Evolutionary conservation across 2,888 invertebrate genomes (phyloP).

Genomic region (Ormyrus labotus): DNA sequence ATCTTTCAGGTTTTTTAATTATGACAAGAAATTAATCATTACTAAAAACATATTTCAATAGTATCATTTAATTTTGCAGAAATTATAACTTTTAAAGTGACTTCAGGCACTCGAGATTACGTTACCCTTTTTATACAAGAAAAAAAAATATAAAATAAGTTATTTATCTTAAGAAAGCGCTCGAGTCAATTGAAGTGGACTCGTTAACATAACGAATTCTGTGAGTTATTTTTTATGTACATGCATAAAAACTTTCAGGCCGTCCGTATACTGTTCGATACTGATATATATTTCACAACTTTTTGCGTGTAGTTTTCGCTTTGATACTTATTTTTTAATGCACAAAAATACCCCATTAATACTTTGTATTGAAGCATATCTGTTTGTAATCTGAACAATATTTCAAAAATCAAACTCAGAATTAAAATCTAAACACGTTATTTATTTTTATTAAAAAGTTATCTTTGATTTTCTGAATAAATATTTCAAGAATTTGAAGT

Average conservation of each 20-base stretch:
- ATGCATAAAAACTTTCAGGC: constrained; percentile 28
- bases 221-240: constrained; percentile 45
- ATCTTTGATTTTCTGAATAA: too few relatives aligned
- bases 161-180: constrained; percentile 44
- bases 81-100: constrained; percentile 25
- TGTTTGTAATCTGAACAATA: not conserved
- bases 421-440: not conserved
- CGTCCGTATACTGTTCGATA: constrained; percentile 55
- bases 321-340: constrained; percentile 47
- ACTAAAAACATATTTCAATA: constrained; percentile 16
- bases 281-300: constrained; percentile 33
- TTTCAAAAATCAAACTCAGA: too few relatives aligned
- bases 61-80: constrained; percentile 20
- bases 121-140: constrained; percentile 47
- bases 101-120: constrained; percentile 46
- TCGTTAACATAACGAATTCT: constrained; percentile 42
- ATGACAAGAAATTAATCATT: constrained; percentile 19
- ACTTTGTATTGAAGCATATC: constrained; percentile 23
- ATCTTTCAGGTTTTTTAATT: constrained; percentile 35
- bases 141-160: constrained; percentile 32
- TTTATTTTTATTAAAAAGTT: not conserved
- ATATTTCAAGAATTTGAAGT: too few relatives aligned
- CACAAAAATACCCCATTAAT: not conserved
- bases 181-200: constrained; percentile 24
- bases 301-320: constrained; percentile 46